Evolutionary conservation across 2,797 vertebrate genomes (phyloP).

Genomic region (Sphaeramia orbicularis): DNA sequence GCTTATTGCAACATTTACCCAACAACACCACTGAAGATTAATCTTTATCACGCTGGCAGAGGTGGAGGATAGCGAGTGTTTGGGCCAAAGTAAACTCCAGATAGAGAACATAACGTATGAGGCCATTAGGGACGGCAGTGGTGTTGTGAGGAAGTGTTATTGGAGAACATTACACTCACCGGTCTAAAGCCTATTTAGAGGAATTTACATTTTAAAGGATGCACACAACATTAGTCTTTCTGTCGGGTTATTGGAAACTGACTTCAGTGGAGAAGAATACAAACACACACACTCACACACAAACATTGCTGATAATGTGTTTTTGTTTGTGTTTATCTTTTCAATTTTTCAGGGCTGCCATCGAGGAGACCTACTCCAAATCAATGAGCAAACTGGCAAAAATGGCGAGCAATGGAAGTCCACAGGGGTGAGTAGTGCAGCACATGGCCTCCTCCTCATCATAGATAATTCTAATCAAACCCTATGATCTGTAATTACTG

Average conservation of each 20-base stretch:
- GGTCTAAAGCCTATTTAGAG: slow-evolving; percentile 29
- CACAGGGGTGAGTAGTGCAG: slow-evolving; percentile 88
- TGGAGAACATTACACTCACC: slow-evolving; percentile 25
- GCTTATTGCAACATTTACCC: slow-evolving; percentile 54
- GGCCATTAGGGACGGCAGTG: slow-evolving; percentile 32
- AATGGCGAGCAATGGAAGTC: slow-evolving; percentile 92
- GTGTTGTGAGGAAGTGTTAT: slow-evolving; percentile 9
- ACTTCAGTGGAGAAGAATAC: slow-evolving; percentile 7
- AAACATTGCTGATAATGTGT: neutral
- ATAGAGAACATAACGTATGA: slow-evolving; percentile 40
- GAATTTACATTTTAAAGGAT: slow-evolving; percentile 32
- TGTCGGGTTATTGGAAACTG: slow-evolving; percentile 15
- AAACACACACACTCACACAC: neutral
- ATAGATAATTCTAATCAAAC: neutral
- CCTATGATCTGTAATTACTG: slow-evolving; percentile 12
- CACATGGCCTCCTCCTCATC: neutral
- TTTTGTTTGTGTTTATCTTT: slow-evolving; percentile 7
- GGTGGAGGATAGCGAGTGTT: slow-evolving; percentile 18
- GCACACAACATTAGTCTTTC: slow-evolving; percentile 26
- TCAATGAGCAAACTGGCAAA: slow-evolving; percentile 96
- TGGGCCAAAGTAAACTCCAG: slow-evolving; percentile 14
- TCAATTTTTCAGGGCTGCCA: slow-evolving; percentile 84
- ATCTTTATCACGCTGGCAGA: slow-evolving; percentile 32
- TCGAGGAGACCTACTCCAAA: slow-evolving; percentile 96
- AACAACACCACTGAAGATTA: slow-evolving; percentile 35